Percentiles rank a stretch among this genome's conserved stretches.
phyloP scores from a whole-genome alignment of 2,113 vertebrate genomes.

The Sander vitreus region DNA sequence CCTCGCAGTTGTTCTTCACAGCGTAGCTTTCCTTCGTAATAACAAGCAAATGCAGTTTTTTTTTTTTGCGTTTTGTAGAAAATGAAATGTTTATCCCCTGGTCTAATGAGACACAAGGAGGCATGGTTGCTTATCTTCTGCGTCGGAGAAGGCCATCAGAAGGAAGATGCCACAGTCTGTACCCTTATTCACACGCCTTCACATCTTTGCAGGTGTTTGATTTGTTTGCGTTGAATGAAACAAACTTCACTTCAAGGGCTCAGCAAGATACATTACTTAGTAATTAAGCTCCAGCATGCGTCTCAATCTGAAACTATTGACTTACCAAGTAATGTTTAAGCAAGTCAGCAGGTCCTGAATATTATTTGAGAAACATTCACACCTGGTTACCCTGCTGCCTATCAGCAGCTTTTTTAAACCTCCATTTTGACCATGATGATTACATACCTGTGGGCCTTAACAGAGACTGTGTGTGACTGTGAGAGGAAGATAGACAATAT shows the following conservation, averaged over 20 bases:
- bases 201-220: constrained; percentile 22
- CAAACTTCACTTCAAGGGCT: constrained; percentile 57
- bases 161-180: constrained; percentile 6
- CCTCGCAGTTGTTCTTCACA: constrained; percentile 3
- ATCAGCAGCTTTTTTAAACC: neutral
- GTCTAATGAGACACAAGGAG: constrained; percentile 61
- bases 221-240: constrained; percentile 46
- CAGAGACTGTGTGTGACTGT: constrained; percentile 12
- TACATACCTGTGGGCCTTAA: constrained; percentile 33
- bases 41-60: constrained; percentile 38
- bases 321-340: constrained; percentile 30
- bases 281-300: constrained; percentile 52
- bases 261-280: constrained; percentile 39
- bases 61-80: constrained; percentile 23
- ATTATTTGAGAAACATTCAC: constrained; percentile 34
- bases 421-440: neutral
- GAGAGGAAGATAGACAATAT: constrained; percentile 31
- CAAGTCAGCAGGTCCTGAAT: constrained; percentile 45
- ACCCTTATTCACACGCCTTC: neutral
- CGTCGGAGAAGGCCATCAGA: constrained; percentile 18
- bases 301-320: constrained; percentile 37
- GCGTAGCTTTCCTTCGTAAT: constrained; percentile 39
- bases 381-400: constrained; percentile 20
- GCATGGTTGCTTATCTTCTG: constrained; percentile 43
- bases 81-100: constrained; percentile 58